Conservation (phyloP, 2,888 invertebrate genomes). For the Apotomis turbidana region DNA sequence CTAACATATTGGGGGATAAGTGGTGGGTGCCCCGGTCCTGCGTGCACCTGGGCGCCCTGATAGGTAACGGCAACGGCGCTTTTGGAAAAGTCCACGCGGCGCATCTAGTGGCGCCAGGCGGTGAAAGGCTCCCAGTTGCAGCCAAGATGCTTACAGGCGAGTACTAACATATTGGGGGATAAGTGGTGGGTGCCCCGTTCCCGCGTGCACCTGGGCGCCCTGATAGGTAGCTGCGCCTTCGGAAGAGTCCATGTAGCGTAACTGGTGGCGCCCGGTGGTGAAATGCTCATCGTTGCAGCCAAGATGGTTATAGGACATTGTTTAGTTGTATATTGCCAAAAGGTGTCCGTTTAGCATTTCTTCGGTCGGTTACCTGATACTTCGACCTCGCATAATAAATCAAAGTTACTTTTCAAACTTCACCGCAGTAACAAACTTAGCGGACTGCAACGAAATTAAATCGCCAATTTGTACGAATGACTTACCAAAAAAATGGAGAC, state of each 20-base stretch:
- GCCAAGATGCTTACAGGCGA: slow-evolving; percentile 77
- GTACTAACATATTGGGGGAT: slow-evolving; percentile 34
- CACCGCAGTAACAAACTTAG: background rate
- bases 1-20: background rate
- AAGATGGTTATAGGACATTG: no score
- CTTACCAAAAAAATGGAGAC: background rate
- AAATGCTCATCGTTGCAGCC: background rate
- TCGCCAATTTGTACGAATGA: background rate
- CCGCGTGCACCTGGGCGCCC: no score
- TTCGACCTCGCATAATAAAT: no score
- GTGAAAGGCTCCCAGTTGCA: background rate
- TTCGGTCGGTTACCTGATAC: no score
- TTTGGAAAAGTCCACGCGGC: background rate
- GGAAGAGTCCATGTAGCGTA: background rate
- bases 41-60: no score
- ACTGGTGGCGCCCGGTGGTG: background rate
- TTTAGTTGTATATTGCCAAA: no score
- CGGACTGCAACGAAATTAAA: background rate
- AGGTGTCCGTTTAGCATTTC: no score
- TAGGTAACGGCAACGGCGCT: background rate
- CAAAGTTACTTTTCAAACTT: no score
- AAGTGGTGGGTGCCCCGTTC: background rate
- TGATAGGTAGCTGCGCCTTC: background rate
- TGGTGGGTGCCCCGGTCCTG: no score
- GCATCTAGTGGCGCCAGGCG: background rate